Base-by-base conservation (phyloP, 1,140 invertebrate species). In the Pomacea maculata region DNA sequence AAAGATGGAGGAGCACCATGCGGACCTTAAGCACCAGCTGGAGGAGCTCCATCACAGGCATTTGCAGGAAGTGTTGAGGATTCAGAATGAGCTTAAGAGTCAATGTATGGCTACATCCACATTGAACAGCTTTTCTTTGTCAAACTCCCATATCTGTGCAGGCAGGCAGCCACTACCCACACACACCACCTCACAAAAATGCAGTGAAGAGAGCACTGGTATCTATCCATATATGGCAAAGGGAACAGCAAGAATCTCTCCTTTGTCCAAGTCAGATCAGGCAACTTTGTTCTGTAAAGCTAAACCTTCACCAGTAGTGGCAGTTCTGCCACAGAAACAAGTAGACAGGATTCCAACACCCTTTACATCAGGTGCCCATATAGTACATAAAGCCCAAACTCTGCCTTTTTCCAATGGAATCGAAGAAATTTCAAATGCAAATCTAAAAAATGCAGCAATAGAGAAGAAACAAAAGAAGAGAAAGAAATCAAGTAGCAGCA, bases 11-110 rank as follows among this genome's bases (percentile, higher is more conserved):
- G 63, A 76, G 29, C 79, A 79, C 34, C 77, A 82, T 67, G 52
- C 55, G 9, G 81, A 82, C 65, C 45, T 82, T 21, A 82, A 82
- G 29, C 73, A 82, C 54, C 81, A 82, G 52, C 71, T 82, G 25
- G 78, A 82, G 61, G 67, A 75, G 25, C 67, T 82, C 34, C 78
- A 82, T 74, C n/a, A 75, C 29, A 68, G 75, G 21, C 81, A 82
- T 64, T n/a, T 76, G 34, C 15, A 73, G 63, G 81, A 82, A 55
- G 76, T 82, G 25, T 57, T n/a, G 52, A 77, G 76, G 34, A 55
- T 82, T 12, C 64, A 78, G 75, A 64, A 67, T n/a, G 75, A 82
- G 29, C 55, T 80, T 57, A 65, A 54, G 63, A 29, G 63, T 19
- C 72, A 80, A 34, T 1, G 12, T 12, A 52, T 61, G 17, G 19